Base-by-base conservation (phyloP, 2,113 vertebrate genomes). In the Dissostichus mawsoni region DNA sequence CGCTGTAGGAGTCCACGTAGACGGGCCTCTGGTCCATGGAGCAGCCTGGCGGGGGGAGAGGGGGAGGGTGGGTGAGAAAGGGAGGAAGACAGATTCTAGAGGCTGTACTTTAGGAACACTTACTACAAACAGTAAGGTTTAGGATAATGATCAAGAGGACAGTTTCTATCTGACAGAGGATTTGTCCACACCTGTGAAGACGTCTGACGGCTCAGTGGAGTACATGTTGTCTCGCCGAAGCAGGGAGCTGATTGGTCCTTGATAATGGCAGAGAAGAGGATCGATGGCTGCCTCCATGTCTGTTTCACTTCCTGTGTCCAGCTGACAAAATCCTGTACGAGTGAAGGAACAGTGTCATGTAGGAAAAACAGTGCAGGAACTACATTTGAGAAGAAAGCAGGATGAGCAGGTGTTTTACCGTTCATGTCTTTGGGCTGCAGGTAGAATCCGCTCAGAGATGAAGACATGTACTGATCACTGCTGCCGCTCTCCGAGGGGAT, bases 401-500 rank as follows among this genome's bases (percentile, higher is more conserved):
- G 76, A 48, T 33, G 29, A 44, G 8, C 4, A 12, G 18, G 3
- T 18, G 17, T 50, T 89, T 61, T 92, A 98, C 98, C 97, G 5
- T 94, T 96, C 85, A 94, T 88, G 69, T 98, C 96, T 57, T 96
- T 98, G 2, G 96, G 94, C 14, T 97, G 96, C 69, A 97, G 92
- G 87, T 98, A 98, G 91, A 96, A 97, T 2, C 96, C 97, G 1
- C 95, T 96, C 16, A 96, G 48, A 0, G 98, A 96, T 1, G 97
- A 95, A 0, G 95, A 73, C 82, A 97, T 83, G 23, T 97, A 99
- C 87, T 98, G 97, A 89, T 98, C 96, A 82, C 96, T 96, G 90
- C 97, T 98, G 79, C 96, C 96, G 29, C 95, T 98, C 91, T 99
- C 98, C 8, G 97, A 98, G 0, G 96, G 96, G 45, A 97, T 90